Percentiles rank a stretch among this genome's conserved stretches.
Evolutionary conservation across 1,140 invertebrate species (phyloP).

Genomic region (Dendrolimus punctatus): DNA sequence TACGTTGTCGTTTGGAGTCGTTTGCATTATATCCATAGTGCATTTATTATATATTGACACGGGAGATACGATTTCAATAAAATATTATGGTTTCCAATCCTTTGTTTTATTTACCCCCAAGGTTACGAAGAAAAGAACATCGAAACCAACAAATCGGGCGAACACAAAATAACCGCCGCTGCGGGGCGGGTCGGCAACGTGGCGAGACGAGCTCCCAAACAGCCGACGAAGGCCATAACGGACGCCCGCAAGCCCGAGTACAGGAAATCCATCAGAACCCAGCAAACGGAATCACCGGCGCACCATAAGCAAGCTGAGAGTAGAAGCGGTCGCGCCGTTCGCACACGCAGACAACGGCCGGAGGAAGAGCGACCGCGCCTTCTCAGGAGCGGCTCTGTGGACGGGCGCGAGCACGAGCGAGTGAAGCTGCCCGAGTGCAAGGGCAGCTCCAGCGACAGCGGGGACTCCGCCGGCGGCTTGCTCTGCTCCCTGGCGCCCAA

Average conservation of each 20-base stretch:
- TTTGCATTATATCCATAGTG: no score
- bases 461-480: conserved; percentile 45
- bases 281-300: no score
- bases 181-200: conserved; percentile 1
- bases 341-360: no score
- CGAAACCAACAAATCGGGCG: conserved; percentile 2
- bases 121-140: conserved; percentile 27
- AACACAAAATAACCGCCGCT: no score
- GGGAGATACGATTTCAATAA: no score
- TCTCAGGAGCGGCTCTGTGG: neutral
- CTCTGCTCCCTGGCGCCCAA: conserved; percentile 53
- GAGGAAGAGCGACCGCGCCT: neutral
- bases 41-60: no score
- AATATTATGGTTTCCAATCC: no score
- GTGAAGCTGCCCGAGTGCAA: conserved; percentile 17
- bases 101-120: conserved; percentile 51
- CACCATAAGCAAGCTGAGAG: no score
- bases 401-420: conserved; percentile 8
- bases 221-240: conserved; percentile 2
- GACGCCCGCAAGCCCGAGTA: neutral
- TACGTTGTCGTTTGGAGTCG: no score
- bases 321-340: no score
- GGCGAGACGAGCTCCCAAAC: neutral
- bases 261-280: no score
- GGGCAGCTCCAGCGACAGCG: conserved; percentile 40